Evolutionary conservation across 2,797 vertebrate species (phyloP).

Genomic region (Fratercula arctica): DNA sequence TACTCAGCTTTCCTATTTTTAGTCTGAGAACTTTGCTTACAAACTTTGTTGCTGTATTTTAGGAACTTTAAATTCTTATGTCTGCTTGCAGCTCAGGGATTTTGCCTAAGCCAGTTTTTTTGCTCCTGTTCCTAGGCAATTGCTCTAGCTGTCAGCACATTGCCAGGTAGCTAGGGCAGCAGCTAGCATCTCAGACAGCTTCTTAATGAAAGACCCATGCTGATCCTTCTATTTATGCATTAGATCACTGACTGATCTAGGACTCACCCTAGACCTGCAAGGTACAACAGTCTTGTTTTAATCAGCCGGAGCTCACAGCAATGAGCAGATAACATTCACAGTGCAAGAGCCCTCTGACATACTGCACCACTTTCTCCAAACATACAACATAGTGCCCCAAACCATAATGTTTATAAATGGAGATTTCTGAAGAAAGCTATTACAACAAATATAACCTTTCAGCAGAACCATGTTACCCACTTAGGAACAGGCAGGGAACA

Average conservation of each 20-base stretch:
- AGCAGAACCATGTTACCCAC: neutral
- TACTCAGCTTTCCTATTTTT: neutral
- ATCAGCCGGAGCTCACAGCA: neutral
- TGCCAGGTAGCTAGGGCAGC: neutral
- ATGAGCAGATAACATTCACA: neutral
- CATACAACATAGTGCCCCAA: neutral
- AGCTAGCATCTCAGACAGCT: neutral
- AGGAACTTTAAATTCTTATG: neutral
- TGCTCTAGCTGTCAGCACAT: neutral
- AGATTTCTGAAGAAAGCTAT: neutral
- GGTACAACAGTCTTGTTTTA: neutral
- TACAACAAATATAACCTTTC: neutral
- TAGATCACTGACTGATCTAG: constrained; percentile 35
- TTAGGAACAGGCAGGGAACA: neutral
- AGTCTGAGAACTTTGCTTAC: neutral
- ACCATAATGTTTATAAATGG: neutral
- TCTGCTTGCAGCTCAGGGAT: neutral
- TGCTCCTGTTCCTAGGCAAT: neutral
- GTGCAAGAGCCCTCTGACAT: neutral
- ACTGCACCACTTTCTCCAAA: neutral
- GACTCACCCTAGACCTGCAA: neutral
- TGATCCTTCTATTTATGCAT: neutral
- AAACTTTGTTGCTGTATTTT: neutral
- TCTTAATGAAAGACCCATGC: constrained; percentile 12
- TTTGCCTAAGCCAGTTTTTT: neutral